A percentile compares a stretch with the other conserved stretches of the same genome.
phyloP scores from a whole-genome alignment of 2,888 invertebrate species.

The Oscheius sp. region DNA sequence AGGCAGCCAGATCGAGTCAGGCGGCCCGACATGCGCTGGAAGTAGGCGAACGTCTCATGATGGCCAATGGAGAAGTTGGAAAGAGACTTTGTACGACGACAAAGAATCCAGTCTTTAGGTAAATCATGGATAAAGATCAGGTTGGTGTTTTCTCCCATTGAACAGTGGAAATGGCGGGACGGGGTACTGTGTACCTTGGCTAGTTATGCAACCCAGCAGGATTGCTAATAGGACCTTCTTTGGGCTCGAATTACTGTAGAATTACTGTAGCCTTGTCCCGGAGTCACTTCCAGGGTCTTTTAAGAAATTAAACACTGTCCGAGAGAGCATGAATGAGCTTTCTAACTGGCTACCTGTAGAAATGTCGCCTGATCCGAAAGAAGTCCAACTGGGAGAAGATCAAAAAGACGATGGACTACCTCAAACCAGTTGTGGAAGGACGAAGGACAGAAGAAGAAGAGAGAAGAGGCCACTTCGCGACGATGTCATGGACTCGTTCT shows the following conservation, averaged over 20 bases:
- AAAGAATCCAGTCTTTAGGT: slow-evolving; percentile 1
- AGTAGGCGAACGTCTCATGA: background rate
- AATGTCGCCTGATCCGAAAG: slow-evolving; percentile 1
- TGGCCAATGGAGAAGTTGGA: slow-evolving; percentile 1
- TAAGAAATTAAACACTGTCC: background rate
- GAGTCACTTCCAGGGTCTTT: background rate
- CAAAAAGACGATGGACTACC: background rate
- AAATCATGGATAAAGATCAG: background rate
- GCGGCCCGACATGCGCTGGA: background rate
- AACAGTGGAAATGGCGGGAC: too few relatives aligned
- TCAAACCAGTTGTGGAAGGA: background rate
- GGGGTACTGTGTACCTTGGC: too few relatives aligned
- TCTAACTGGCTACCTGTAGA: too few relatives aligned
- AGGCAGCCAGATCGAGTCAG: background rate
- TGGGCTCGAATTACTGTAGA: too few relatives aligned
- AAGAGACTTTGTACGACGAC: background rate
- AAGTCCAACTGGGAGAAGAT: slow-evolving; percentile 1
- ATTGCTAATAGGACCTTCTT: too few relatives aligned
- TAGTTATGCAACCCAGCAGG: too few relatives aligned
- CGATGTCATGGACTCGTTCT: background rate
- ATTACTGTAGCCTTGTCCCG: too few relatives aligned
- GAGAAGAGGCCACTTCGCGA: background rate
- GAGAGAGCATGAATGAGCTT: too few relatives aligned
- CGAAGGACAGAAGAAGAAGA: background rate
- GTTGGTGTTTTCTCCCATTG: too few relatives aligned